Evolutionary conservation across 2,113 vertebrate species (phyloP), one percentile per base, ranked within the genome.

Genomic region (Thalassoma bifasciatum): DNA sequence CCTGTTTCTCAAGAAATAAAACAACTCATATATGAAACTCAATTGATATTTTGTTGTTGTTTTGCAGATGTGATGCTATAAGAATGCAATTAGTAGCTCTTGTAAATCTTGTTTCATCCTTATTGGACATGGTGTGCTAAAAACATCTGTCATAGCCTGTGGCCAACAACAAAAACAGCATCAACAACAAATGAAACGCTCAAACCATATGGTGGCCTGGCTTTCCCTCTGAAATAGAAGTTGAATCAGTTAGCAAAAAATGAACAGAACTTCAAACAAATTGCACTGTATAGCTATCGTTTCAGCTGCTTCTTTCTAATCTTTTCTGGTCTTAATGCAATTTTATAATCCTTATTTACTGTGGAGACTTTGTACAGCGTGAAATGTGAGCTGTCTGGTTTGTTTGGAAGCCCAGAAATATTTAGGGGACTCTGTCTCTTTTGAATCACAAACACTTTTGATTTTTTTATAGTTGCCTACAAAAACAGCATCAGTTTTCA

Each of bases 401-500:
- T 90, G 89, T 92, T 94, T 92, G 88, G 87, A 80, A 19, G 75
- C 72, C 60, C 75, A 66, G 86, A 88, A 90, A 92, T 90, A 92
- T 93, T 93, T 90, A 86, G 75, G 75, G 77, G 61, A 68, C 79
- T 80, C 89, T 87, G 83, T 88, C 77, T 79, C 85, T 49, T 82
- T 87, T 89, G 81, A 80, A 84, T 87, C 72, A 54, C 86, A 88
- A 92, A 90, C 88, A 92, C 66, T 60, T 82, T 40, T 72, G 79
- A 84, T 91, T 88, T 92, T 91, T 88, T 90, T 90, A 88, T 86
- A 84, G 75, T 90, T 87, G 46, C 75, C 42, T 81, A 36, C 53
- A 86, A 83, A 81, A 84, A 11, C 72, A 7, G 61, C 53, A 42
- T 37, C 69, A 57, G 69, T 64, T 54, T 61, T 67, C 66, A 74